A percentile compares a stretch with the other conserved stretches of the same genome.
Conservation (phyloP, 2,888 invertebrate genomes). For the Lysandra bellargus region DNA sequence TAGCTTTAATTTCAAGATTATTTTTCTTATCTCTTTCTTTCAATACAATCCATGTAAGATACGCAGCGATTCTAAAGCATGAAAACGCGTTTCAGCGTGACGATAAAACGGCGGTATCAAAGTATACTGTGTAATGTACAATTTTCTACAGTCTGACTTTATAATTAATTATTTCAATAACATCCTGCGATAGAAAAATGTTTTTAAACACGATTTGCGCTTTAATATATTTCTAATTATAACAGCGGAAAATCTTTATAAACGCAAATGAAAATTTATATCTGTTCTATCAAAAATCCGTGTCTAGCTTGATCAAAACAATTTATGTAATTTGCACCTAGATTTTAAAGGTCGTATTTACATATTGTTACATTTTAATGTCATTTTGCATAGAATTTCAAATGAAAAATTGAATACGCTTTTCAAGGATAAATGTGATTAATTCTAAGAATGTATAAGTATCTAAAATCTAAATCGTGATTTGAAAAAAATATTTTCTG, state of each 20-base stretch:
- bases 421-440: not conserved
- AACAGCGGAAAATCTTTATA: not conserved
- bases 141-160: not conserved
- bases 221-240: not conserved
- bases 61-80: not conserved
- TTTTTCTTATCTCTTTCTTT: not conserved
- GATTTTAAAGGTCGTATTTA: not conserved
- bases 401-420: not conserved
- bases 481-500: too few species aligned
- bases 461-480: too few species aligned
- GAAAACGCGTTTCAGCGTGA: not conserved
- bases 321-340: not conserved
- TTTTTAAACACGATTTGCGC: not conserved
- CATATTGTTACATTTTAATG: not conserved
- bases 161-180: conserved; percentile 5
- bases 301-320: not conserved
- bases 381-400: not conserved
- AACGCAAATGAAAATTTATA: not conserved
- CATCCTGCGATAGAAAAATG: not conserved
- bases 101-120: not conserved
- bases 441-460: too few species aligned
- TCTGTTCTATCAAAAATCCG: not conserved
- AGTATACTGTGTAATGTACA: not conserved
- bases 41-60: not conserved
- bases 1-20: not conserved